Base-by-base conservation (phyloP, 2,113 vertebrate genomes). In the Crotalus helleri region DNA sequence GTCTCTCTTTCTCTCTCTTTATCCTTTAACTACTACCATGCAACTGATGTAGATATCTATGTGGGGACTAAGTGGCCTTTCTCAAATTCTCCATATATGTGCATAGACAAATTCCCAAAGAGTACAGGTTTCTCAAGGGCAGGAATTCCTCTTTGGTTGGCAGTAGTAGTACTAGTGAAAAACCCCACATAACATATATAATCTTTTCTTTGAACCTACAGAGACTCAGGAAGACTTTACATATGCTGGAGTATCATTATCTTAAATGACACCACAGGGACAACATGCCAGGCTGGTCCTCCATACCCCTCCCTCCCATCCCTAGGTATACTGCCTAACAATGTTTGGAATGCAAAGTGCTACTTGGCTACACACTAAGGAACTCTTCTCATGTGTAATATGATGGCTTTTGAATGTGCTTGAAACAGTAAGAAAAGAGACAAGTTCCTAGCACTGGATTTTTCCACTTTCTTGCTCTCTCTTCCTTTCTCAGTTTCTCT, bases 381-480 rank as follows among this genome's bases (percentile, higher is more conserved):
- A 97, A 97, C 98, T 97, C 98, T 98, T 97, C 96, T 98, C 96
- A 93, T 96, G 96, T 98, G 97, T 98, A 98, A 98, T 98, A 97
- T 21, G 74, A 21, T 93, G 98, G 98, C 98, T 97, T 98, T 98
- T 98, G 98, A 98, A 98, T 99, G 98, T 98, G 99, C 98, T 99
- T 98, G 99, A 99, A 98, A 97, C 98, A 98, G 97, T 96, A 96
- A 98, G 98, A 99, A 98, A 98, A 98, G 98, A 99, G 98, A 98
- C 98, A 98, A 98, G 99, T 99, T 99, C 99, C 99, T 98, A 99
- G 98, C 98, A 98, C 97, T 98, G 98, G 98, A 99, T 99, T 99
- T 99, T 99, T 99, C 98, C 97, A 98, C 97, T 99, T 98, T 97
- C 97, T 97, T 58, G 61, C 74, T 89, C 74, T 87, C 85, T 87